Conservation (phyloP, 2,797 vertebrate genomes). For the Heterohyrax brucei region DNA sequence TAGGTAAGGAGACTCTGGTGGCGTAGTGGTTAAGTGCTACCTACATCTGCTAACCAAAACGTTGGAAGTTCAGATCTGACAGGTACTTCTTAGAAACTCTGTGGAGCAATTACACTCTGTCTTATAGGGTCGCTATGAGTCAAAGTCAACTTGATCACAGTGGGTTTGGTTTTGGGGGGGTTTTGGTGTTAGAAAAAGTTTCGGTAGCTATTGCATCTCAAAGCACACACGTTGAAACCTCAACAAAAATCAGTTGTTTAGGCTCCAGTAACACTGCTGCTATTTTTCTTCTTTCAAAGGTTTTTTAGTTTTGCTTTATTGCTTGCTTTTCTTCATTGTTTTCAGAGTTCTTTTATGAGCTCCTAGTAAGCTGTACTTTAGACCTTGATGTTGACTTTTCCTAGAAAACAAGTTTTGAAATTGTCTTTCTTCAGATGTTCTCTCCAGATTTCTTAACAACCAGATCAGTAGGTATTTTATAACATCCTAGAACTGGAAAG, state of each 20-base stretch:
- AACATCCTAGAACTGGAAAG: neutral
- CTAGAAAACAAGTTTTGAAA: neutral
- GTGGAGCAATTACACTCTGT: too few species aligned
- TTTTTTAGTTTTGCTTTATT: neutral
- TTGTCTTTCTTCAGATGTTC: neutral
- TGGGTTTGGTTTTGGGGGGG: too few species aligned
- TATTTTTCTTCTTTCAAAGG: neutral
- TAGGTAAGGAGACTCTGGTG: neutral
- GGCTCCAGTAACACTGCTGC: neutral
- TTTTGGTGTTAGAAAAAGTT: too few species aligned
- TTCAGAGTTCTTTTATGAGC: neutral
- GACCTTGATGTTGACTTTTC: slow-evolving; percentile 20
- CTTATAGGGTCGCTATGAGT: too few species aligned
- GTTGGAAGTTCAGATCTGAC: too few species aligned
- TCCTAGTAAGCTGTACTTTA: neutral
- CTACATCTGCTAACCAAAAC: too few species aligned
- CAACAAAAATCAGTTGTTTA: neutral
- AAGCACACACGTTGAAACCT: neutral
- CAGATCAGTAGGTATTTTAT: slow-evolving; percentile 24
- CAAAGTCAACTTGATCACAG: too few species aligned
- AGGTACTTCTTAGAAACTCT: too few species aligned
- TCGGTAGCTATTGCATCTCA: neutral
- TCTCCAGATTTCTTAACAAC: slow-evolving; percentile 16
- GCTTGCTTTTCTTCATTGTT: neutral
- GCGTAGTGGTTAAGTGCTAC: too few species aligned